Percentiles rank a stretch among this genome's conserved stretches.
phyloP scores from a whole-genome alignment of 2,113 vertebrate genomes.

The Zosterops lateralis region DNA sequence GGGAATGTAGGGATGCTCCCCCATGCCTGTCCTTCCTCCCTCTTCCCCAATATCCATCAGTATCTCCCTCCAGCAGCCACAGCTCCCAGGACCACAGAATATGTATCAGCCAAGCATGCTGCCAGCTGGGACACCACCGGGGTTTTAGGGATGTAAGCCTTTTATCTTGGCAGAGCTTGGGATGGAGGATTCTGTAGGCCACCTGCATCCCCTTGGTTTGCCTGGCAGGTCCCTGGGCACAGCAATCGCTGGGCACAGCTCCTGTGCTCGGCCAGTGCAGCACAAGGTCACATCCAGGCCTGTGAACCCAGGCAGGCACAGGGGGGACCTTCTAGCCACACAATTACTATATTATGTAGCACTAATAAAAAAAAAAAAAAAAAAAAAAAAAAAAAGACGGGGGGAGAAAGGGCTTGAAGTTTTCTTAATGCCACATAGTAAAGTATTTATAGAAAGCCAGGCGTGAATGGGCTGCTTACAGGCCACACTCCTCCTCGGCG shows the following conservation, averaged over 20 bases:
- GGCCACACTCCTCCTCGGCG: conserved; percentile 67
- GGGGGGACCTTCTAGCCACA: conserved; percentile 70
- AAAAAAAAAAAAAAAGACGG: background rate
- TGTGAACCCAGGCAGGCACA: conserved; percentile 50
- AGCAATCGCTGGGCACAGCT: background rate
- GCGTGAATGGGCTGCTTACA: conserved; percentile 67
- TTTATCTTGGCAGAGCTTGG: background rate
- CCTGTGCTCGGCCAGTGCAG: background rate
- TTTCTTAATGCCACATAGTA: conserved; percentile 82
- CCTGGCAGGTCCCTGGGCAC: background rate
- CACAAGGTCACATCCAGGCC: conserved; percentile 72
- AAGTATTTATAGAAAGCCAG: conserved; percentile 82
- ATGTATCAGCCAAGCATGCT: background rate
- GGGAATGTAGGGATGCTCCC: background rate
- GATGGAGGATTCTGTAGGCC: background rate
- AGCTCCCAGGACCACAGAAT: background rate
- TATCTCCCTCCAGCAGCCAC: background rate
- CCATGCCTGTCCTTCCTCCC: background rate
- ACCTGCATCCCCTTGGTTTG: background rate
- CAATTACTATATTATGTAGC: conserved; percentile 80
- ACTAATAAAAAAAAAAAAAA: conserved; percentile 78
- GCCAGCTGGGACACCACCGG: background rate
- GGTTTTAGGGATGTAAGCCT: background rate
- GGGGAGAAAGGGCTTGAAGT: conserved; percentile 67
- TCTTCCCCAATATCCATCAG: background rate